phyloP scores from a whole-genome alignment of 2,797 vertebrate species.

The Oryzias sinensis region DNA sequence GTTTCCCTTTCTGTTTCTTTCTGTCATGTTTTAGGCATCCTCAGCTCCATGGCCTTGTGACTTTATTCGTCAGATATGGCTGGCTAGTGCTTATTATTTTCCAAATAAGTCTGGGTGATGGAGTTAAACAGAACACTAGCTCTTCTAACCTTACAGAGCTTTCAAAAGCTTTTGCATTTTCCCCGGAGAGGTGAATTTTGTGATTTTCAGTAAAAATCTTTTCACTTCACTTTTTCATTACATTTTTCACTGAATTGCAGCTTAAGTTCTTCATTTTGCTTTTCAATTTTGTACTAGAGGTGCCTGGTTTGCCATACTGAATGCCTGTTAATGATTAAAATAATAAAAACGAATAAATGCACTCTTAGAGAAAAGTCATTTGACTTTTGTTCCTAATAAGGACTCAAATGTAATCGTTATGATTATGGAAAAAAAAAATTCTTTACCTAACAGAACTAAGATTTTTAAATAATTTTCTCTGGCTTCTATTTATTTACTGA shows the following conservation, averaged over 20 bases:
- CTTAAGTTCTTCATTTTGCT: neutral
- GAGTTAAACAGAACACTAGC: slow-evolving; percentile 41
- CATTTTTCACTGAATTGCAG: neutral
- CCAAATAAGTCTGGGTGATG: slow-evolving; percentile 53
- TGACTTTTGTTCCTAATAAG: too few species aligned
- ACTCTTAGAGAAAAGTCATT: too few species aligned
- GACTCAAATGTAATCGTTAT: too few species aligned
- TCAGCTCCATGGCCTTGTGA: slow-evolving; percentile 30
- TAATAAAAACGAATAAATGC: too few species aligned
- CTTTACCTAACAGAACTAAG: too few species aligned
- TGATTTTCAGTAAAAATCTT: neutral
- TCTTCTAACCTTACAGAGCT: slow-evolving; percentile 47
- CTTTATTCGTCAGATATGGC: slow-evolving; percentile 17
- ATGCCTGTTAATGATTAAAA: neutral
- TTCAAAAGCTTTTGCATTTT: slow-evolving; percentile 15
- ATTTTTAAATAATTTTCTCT: too few species aligned
- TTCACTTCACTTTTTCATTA: slow-evolving; percentile 7
- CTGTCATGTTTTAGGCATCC: slow-evolving; percentile 15
- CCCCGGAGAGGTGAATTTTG: neutral
- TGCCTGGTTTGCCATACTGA: neutral
- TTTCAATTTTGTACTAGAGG: neutral
- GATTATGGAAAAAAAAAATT: too few species aligned
- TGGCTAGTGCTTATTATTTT: slow-evolving; percentile 53
- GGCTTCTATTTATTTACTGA: too few species aligned
- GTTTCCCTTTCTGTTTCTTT: slow-evolving; percentile 28